Percentiles rank a stretch among this genome's conserved stretches.
phyloP scores from a whole-genome alignment of 1,140 invertebrate species.

The Eciton burchellii region DNA sequence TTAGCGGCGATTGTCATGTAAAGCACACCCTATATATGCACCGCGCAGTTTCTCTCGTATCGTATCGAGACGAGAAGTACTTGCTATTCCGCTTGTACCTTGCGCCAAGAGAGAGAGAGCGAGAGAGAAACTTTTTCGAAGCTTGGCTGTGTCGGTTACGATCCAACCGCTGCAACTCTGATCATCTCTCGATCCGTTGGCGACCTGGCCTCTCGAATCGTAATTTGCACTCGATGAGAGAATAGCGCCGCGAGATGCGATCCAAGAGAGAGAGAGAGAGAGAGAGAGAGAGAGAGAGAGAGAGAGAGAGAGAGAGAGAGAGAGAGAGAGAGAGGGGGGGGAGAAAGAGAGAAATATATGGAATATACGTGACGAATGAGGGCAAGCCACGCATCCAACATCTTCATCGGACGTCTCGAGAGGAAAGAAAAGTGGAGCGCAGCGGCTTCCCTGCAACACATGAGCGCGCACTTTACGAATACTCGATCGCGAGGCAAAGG shows the following conservation, averaged over 20 bases:
- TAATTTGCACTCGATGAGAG: background rate
- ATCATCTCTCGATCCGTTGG: constrained; percentile 9
- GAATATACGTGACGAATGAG: too few relatives aligned
- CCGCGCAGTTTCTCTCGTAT: constrained; percentile 75
- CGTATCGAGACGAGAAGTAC: constrained; percentile 77
- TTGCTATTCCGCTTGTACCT: constrained; percentile 36
- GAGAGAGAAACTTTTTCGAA: constrained; percentile 67
- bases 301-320: background rate
- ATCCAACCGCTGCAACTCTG: constrained; percentile 50
- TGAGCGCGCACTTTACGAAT: background rate
- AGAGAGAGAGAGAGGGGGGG: background rate
- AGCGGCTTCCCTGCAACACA: background rate
- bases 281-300: background rate
- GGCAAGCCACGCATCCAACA: too few relatives aligned
- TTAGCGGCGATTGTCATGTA: constrained; percentile 86
- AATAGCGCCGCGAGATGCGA: background rate
- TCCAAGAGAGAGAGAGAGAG: background rate
- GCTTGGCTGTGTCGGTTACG: constrained; percentile 60
- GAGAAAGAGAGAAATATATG: background rate
- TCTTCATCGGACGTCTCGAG: background rate
- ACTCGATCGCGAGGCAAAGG: background rate
- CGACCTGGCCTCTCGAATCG: background rate
- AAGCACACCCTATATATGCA: constrained; percentile 83
- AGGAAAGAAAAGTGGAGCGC: too few relatives aligned
- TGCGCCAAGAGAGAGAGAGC: constrained; percentile 18